Conservation (phyloP, 2,113 vertebrate genomes). For the Sander lucioperca region DNA sequence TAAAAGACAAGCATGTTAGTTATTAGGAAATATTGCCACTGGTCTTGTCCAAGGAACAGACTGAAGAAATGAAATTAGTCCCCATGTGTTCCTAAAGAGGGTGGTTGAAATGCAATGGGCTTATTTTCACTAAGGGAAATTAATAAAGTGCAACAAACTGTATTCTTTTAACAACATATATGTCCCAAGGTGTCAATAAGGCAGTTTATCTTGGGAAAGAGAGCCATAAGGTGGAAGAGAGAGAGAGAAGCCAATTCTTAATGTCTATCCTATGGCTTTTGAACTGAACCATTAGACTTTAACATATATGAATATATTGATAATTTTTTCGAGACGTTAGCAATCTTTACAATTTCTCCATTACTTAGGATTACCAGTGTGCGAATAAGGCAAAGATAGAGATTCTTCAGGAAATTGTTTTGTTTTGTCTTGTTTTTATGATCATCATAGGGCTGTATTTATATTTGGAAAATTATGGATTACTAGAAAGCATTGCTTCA, state of each 20-base stretch:
- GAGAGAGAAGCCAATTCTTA: not conserved
- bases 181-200: not conserved
- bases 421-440: not conserved
- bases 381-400: not conserved
- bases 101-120: not conserved
- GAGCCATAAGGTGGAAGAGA: not conserved
- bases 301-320: not conserved
- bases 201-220: not conserved
- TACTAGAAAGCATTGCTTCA: no score
- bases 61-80: not conserved
- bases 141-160: not conserved
- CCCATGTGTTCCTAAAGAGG: not conserved
- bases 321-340: not conserved
- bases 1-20: not conserved
- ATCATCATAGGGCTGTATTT: not conserved
- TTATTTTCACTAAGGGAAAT: not conserved
- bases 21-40: not conserved
- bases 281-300: not conserved
- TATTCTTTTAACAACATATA: not conserved
- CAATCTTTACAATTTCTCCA: not conserved
- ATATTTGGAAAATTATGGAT: not conserved
- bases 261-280: not conserved
- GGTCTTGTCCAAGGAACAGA: not conserved
- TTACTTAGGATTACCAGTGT: not conserved
- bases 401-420: not conserved